Evolutionary conservation across 2,888 invertebrate species (phyloP).

Genomic region (Idaea biselata): DNA sequence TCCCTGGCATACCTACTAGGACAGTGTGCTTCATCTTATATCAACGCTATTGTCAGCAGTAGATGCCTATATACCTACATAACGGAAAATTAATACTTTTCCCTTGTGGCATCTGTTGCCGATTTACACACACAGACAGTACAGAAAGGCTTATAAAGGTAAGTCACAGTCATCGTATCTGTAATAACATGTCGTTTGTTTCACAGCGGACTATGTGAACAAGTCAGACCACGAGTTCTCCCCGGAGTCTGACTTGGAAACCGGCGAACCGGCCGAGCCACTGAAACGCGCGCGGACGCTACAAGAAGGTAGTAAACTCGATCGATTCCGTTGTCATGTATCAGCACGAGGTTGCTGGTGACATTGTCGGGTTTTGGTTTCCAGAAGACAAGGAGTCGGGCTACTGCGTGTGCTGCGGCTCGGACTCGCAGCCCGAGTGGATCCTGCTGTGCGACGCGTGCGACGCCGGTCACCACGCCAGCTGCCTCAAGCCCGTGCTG

Average conservation of each 20-base stretch:
- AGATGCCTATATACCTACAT: too few species aligned
- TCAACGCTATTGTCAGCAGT: background rate
- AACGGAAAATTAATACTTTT: background rate
- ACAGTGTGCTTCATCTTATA: background rate
- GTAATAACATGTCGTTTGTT: background rate
- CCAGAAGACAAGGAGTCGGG: constrained; percentile 81
- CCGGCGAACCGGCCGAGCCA: constrained; percentile 86
- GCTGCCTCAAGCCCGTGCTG: constrained; percentile 94
- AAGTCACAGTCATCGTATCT: background rate
- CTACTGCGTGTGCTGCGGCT: constrained; percentile 93
- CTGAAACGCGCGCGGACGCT: constrained; percentile 91
- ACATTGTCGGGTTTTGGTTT: too few species aligned
- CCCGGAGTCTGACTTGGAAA: constrained; percentile 90
- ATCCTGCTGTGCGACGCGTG: constrained; percentile 97
- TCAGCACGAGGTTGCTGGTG: background rate
- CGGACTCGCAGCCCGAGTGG: constrained; percentile 97
- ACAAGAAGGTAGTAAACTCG: constrained; percentile 82
- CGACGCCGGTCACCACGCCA: constrained; percentile 98
- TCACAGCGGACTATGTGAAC: constrained; percentile 53
- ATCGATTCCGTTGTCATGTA: background rate
- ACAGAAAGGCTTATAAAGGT: too few species aligned
- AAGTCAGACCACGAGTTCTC: constrained; percentile 96
- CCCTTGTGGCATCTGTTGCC: too few species aligned
- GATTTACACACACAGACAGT: too few species aligned
- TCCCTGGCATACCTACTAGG: too few species aligned